Evolutionary conservation across 1,140 invertebrate species (phyloP).

Genomic region (Macrobrachium rosenbergii): DNA sequence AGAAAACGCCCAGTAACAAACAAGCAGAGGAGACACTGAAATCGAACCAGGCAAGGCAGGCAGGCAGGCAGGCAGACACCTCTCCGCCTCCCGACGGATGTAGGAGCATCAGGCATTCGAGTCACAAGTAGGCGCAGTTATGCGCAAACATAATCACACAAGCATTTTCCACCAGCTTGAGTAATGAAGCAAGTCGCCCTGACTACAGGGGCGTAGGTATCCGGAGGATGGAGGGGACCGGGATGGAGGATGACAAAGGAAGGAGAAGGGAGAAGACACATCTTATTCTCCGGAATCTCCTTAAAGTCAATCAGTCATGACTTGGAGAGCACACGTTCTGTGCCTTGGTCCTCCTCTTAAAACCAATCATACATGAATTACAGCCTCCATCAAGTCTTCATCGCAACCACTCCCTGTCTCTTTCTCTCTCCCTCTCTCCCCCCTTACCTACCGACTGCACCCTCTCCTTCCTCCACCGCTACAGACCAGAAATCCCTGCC

Average conservation of each 20-base stretch:
- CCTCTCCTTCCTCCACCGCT: too few relatives aligned
- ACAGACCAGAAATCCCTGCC: too few relatives aligned
- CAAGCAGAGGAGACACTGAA: too few relatives aligned
- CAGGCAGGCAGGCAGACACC: too few relatives aligned
- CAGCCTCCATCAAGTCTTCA: neutral
- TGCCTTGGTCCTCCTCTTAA: conserved; percentile 4
- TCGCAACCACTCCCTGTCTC: neutral
- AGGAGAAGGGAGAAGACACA: neutral
- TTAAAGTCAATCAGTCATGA: conserved; percentile 31
- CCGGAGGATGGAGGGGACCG: neutral
- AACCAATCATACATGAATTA: conserved; percentile 34
- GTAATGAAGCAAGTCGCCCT: too few relatives aligned
- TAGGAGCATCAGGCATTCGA: too few relatives aligned
- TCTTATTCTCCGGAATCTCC: neutral
- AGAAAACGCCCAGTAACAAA: too few relatives aligned
- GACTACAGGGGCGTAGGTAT: too few relatives aligned
- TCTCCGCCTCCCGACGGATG: too few relatives aligned
- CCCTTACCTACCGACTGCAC: neutral
- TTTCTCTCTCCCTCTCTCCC: neutral
- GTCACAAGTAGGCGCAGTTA: too few relatives aligned
- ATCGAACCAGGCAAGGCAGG: too few relatives aligned
- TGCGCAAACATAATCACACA: too few relatives aligned
- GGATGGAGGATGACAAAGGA: neutral
- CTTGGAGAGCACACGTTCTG: neutral
- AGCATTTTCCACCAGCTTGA: neutral